These are phyloP conservation scores for Aegithalos caudatus DNA, from an alignment of 2,113 vertebrate species.

Conservation along the genomic window DNA sequence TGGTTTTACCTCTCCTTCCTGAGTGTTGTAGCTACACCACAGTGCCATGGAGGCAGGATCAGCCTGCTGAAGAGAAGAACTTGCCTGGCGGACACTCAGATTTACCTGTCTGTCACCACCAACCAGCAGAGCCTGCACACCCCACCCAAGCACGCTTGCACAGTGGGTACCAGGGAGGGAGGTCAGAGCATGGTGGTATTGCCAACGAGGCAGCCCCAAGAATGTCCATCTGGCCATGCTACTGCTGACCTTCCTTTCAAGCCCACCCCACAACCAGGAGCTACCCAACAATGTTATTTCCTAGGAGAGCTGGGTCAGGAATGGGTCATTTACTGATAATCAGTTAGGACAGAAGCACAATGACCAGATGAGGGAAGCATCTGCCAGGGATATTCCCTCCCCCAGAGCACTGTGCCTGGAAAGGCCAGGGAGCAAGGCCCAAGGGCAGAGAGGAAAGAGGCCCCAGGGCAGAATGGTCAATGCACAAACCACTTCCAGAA, in stretches of 20 bases:
- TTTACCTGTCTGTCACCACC: neutral
- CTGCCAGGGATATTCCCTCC: conserved; percentile 30
- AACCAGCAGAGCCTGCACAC: neutral
- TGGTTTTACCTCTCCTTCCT: neutral
- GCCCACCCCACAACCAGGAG: neutral
- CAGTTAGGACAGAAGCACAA: conserved; percentile 40
- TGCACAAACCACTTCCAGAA: neutral
- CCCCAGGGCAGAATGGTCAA: neutral
- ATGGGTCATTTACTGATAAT: conserved; percentile 59
- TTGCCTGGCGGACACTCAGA: neutral
- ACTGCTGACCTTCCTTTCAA: neutral
- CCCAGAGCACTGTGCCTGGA: neutral
- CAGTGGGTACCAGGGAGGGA: neutral
- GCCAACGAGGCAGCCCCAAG: neutral
- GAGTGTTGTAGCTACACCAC: neutral
- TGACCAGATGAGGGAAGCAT: conserved; percentile 56
- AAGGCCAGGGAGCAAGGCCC: neutral
- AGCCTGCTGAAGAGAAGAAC: neutral
- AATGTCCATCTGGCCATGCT: neutral
- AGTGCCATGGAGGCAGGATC: neutral
- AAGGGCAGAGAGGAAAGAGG: neutral
- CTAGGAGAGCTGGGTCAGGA: conserved; percentile 40
- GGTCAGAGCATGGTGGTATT: neutral
- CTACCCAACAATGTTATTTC: neutral
- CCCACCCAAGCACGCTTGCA: neutral